Conservation (phyloP, 2,113 vertebrate genomes). For the Chauna torquata region DNA sequence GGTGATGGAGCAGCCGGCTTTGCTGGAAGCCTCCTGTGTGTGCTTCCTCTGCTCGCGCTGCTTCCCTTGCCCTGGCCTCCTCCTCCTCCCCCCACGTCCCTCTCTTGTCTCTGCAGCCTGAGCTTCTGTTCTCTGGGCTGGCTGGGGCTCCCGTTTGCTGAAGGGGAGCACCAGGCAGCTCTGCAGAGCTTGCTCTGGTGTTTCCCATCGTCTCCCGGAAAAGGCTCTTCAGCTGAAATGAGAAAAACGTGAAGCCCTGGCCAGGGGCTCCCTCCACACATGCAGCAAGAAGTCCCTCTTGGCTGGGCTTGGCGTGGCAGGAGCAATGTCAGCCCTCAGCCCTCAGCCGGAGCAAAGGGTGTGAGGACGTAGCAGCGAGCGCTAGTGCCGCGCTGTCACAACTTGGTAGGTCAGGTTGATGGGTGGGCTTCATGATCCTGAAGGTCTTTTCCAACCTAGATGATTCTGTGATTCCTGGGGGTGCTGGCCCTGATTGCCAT, state of each 20-base stretch:
- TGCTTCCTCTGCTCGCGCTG: background rate
- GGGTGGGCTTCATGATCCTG: background rate
- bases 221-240: background rate
- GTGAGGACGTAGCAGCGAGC: no score
- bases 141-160: slow-evolving; percentile 24
- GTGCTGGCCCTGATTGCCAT: background rate
- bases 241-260: background rate
- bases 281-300: background rate
- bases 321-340: background rate
- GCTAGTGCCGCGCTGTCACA: fast-evolving
- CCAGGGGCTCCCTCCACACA: background rate
- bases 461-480: background rate
- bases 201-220: background rate
- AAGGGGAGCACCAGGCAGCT: slow-evolving; percentile 5
- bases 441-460: background rate
- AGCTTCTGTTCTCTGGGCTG: slow-evolving; percentile 7
- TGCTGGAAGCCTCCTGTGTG: background rate
- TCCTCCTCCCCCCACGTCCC: background rate
- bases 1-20: background rate
- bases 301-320: background rate
- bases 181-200: slow-evolving; percentile 9
- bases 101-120: slow-evolving; percentile 20
- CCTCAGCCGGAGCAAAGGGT: background rate
- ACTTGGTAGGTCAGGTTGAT: background rate
- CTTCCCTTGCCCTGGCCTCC: slow-evolving; percentile 44